Percentiles rank a stretch among this genome's conserved stretches.
Evolutionary conservation across 2,113 vertebrate genomes (phyloP).

Genomic region (Crocuta crocuta): DNA sequence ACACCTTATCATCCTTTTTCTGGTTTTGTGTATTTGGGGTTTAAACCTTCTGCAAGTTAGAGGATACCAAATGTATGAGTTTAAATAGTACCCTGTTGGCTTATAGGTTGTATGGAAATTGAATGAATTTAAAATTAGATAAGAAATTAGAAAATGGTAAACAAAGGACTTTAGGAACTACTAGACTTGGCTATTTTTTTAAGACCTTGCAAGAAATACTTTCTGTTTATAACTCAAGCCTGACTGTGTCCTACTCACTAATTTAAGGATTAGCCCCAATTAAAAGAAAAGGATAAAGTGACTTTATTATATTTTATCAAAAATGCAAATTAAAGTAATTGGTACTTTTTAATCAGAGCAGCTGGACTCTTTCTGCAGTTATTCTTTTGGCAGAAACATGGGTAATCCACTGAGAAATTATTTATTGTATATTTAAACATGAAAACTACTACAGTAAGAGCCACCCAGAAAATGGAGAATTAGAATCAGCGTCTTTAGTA

Average conservation of each 20-base stretch:
- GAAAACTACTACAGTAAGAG: background rate
- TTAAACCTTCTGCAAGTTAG: background rate
- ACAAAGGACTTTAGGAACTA: background rate
- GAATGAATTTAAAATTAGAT: background rate
- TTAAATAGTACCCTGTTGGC: background rate
- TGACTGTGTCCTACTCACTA: background rate
- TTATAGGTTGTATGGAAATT: background rate
- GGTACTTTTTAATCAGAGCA: slow-evolving; percentile 5
- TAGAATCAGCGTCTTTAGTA: background rate
- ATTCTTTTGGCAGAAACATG: background rate
- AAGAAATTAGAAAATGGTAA: background rate
- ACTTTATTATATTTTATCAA: background rate
- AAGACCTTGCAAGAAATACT: background rate
- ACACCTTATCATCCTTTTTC: background rate
- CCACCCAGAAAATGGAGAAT: background rate
- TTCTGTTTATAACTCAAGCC: background rate
- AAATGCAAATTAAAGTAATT: background rate
- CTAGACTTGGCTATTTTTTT: background rate
- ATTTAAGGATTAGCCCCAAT: background rate
- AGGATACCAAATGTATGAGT: background rate
- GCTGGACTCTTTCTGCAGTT: background rate
- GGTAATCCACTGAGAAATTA: background rate
- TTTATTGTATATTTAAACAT: background rate
- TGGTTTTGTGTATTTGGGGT: background rate
- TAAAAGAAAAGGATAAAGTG: background rate